Evolutionary conservation across 2,888 invertebrate species (phyloP).

Genomic region (Melanostoma scalare): DNA sequence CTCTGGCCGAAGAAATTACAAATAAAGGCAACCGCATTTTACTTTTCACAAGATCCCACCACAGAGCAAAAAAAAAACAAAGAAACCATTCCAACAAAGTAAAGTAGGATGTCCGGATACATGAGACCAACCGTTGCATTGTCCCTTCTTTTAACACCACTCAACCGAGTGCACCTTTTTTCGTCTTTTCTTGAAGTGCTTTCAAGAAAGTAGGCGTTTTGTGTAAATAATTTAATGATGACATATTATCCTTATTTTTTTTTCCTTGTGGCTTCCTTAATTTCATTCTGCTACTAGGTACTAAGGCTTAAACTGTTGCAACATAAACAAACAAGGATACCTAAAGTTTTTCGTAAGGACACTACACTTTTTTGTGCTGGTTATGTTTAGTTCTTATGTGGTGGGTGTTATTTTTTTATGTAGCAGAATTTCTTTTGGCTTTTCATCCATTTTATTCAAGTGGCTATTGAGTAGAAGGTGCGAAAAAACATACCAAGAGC

Average conservation of each 20-base stretch:
- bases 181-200: slow-evolving; percentile 50
- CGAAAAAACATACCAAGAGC: slow-evolving; percentile 52
- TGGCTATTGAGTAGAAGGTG: slow-evolving; percentile 70
- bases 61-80: slow-evolving; percentile 19
- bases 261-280: slow-evolving; percentile 53
- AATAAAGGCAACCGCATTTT: slow-evolving; percentile 54
- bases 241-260: slow-evolving; percentile 63
- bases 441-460: slow-evolving; percentile 62
- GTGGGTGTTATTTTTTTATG: slow-evolving; percentile 15
- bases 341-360: slow-evolving; percentile 52
- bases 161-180: slow-evolving; percentile 39
- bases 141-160: slow-evolving; percentile 46
- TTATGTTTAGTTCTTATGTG: slow-evolving; percentile 10
- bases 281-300: slow-evolving; percentile 44
- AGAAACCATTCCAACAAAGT: slow-evolving; percentile 42
- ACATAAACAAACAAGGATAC: slow-evolving; percentile 60
- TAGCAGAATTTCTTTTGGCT: slow-evolving; percentile 15
- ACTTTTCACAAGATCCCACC: slow-evolving; percentile 42
- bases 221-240: slow-evolving; percentile 71
- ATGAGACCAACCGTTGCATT: slow-evolving; percentile 55
- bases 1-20: slow-evolving; percentile 38
- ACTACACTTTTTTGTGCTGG: slow-evolving; percentile 39
- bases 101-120: slow-evolving; percentile 70
- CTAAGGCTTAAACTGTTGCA: slow-evolving; percentile 42
- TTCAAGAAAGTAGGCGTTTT: slow-evolving; percentile 68